Evolutionary conservation across 2,797 vertebrate genomes (phyloP).

Genomic region (Glyptemys insculpta): DNA sequence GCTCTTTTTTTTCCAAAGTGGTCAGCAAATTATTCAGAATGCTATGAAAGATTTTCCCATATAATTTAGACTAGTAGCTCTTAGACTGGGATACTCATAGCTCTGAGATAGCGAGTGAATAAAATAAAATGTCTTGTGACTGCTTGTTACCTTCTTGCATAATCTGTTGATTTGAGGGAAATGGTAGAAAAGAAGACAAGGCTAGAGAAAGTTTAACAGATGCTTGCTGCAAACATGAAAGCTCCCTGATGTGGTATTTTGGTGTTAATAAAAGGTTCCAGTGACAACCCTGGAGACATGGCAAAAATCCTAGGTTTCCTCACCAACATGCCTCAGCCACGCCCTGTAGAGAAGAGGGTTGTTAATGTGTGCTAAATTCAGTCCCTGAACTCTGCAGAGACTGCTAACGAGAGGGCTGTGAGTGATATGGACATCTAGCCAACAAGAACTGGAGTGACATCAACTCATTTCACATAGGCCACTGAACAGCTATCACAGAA

Average conservation of each 20-base stretch:
- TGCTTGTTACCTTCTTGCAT: not conserved
- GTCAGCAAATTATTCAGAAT: not conserved
- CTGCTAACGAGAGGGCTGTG: rapidly evolving
- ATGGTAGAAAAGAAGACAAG: not conserved
- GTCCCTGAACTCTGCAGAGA: rapidly evolving
- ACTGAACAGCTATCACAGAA: not conserved
- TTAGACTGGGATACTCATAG: not conserved
- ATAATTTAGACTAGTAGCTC: not conserved
- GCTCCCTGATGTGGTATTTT: not conserved
- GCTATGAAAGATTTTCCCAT: not conserved
- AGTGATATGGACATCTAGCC: not conserved
- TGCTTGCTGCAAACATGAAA: not conserved
- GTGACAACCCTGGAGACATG: not conserved
- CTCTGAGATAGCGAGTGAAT: not conserved
- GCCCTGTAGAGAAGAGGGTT: not conserved
- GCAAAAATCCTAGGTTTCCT: not conserved
- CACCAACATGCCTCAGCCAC: rapidly evolving
- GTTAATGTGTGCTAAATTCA: not conserved
- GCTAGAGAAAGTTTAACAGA: not conserved
- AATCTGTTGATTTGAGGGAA: not conserved
- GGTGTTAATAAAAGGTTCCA: not conserved
- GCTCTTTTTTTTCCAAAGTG: rapidly evolving
- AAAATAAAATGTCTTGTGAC: conserved; percentile 61
- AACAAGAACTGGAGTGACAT: rapidly evolving
- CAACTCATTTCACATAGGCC: not conserved